Evolutionary conservation across 2,113 vertebrate species (phyloP).

Genomic region (Anser brachyrhynchus): DNA sequence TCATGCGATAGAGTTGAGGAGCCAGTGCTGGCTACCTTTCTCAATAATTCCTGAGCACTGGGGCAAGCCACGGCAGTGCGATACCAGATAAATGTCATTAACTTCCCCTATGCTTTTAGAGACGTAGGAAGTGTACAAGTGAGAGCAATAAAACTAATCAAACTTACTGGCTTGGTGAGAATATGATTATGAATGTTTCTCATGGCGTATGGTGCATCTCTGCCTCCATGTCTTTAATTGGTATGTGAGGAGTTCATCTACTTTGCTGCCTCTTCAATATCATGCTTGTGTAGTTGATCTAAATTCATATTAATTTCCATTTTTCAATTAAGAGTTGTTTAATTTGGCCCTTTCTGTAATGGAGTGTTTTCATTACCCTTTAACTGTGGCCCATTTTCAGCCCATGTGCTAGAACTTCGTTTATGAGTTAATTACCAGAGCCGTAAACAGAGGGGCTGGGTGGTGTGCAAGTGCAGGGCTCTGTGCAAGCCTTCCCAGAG

Average conservation of each 20-base stretch:
- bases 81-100: conserved; percentile 19
- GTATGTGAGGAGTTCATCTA: conserved; percentile 49
- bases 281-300: conserved; percentile 58
- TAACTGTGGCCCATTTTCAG: conserved; percentile 42
- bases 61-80: neutral
- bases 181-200: conserved; percentile 33
- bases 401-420: conserved; percentile 41
- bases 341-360: conserved; percentile 64
- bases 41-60: neutral
- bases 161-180: conserved; percentile 30
- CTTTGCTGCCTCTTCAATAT: conserved; percentile 63
- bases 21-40: neutral
- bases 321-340: conserved; percentile 68
- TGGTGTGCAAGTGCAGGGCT: neutral
- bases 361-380: conserved; percentile 65
- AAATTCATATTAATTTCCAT: conserved; percentile 65
- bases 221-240: conserved; percentile 55
- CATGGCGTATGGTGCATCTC: neutral
- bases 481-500: neutral
- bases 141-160: conserved; percentile 66
- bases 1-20: neutral
- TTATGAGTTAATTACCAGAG: conserved; percentile 56
- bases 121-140: conserved; percentile 15
- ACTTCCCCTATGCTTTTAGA: conserved; percentile 22
- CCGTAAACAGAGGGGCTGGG: conserved; percentile 20